These are phyloP conservation scores for Andrena minutula DNA, from an alignment of 2,888 invertebrate species.

Conservation along the genomic window DNA sequence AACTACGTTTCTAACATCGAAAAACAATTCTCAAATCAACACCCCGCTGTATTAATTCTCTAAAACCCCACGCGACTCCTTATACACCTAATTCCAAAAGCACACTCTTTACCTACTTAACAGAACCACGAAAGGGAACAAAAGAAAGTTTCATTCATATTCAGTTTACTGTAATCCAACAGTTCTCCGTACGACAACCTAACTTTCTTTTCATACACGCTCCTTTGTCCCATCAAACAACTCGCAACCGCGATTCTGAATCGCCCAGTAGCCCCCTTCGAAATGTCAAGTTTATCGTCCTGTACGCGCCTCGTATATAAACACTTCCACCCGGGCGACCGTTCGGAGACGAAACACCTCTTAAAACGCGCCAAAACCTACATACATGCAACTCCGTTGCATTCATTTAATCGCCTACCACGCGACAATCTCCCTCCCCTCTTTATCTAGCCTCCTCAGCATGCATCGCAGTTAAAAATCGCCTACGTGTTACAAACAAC, in stretches of 20 bases:
- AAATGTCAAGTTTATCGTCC: conserved; percentile 49
- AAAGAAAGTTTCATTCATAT: too few relatives aligned
- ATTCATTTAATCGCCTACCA: neutral
- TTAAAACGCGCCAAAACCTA: neutral
- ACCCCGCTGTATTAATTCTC: neutral
- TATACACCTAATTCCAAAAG: neutral
- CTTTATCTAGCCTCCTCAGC: neutral
- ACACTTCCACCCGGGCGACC: conserved; percentile 1
- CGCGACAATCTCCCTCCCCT: neutral
- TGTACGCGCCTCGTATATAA: neutral
- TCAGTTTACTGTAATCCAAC: too few relatives aligned
- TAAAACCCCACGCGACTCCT: neutral
- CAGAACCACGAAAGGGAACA: too few relatives aligned
- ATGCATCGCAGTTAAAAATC: neutral
- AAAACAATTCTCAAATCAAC: neutral
- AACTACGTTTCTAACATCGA: neutral
- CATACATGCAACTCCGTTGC: neutral
- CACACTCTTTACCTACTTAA: too few relatives aligned
- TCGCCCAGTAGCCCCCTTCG: neutral
- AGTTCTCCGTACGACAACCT: too few relatives aligned
- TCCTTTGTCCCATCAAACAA: too few relatives aligned
- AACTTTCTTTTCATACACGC: too few relatives aligned
- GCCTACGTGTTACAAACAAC: too few relatives aligned
- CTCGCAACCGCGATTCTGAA: neutral
- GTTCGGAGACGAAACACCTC: neutral